Base-by-base conservation (phyloP, 2,888 invertebrate genomes). In the Adela reaumurella region DNA sequence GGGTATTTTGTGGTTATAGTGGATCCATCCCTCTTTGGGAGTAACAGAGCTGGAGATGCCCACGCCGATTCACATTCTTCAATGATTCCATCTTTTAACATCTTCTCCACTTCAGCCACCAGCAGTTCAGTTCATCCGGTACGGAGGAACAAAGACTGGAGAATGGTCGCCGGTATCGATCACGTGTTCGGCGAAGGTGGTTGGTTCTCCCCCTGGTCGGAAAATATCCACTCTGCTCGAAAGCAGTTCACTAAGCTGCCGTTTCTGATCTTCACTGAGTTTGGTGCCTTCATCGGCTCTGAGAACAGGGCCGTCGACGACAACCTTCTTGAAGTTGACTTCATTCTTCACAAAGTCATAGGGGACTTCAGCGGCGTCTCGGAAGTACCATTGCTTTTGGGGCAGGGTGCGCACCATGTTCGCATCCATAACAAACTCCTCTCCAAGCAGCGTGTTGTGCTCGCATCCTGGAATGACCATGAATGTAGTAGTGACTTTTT, bases 41-140 rank as follows among this genome's bases (percentile, higher is more conserved):
- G 57, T 45, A 64, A 50, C 1, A 64, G 58, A 2, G 60, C 60
- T 10, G 61, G 62, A 3, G 61, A 55, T 2, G 59, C 55, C 60
- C 60, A 64, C 2, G 61, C 57, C 4, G 59, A 60, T 45, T 62
- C 61, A 46, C 59, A 58, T 48, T 62, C 60, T 51, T 63, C 62
- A 4, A 62, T 62, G 4, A 65, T 57, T 0, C 55, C 58, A 4
- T 59, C 54, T 17, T 55, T 48, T 2, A 61, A 47, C 57, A 65
- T 56, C 19, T 54, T 48, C 11, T 58, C 57, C 6, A 64, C 51
- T 47, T 63, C 58, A 17, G 29, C 46, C 18, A 53, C 52, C 18
- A 63, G 52, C n/a, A 57, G 48, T 46, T 52, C 51, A 42, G 55
- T 55, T 24, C 42, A 64, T 50, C 20, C 61, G 53, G 50, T 62